Evolutionary conservation across 2,113 vertebrate genomes (phyloP), one percentile per base, ranked within the genome.

Genomic region (Varanus komodoensis): DNA sequence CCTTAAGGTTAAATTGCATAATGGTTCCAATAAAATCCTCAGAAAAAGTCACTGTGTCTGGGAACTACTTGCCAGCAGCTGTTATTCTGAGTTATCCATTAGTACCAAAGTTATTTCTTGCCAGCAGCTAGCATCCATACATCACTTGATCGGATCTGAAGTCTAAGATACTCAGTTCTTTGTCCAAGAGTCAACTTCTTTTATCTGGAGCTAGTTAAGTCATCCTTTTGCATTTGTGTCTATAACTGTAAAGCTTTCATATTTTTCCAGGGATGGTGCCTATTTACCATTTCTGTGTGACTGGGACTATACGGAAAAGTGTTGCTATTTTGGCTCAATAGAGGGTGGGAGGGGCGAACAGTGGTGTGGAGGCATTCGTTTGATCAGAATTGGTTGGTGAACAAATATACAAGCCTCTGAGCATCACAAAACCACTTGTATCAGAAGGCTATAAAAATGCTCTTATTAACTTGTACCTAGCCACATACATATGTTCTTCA

Each of bases 41-140:
- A 91, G 78, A 50, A 91, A 85, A 94, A 96, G 92, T 88, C 87
- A 67, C 84, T 3, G 44, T 69, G 90, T 94, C 88, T 93, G 93
- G 90, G 34, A 94, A 93, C 87, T 91, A 92, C 84, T 89, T 88
- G 86, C 87, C 91, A 90, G 90, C 90, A 95, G 93, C 80, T 93
- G 88, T 89, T 54, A 92, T 71, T 89, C 88, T 92, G 90, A 89
- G 92, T 87, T 94, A 93, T 84, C 77, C 84, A 83, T 88, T 87
- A 92, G 90, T 48, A 94, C n/a, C 44, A 95, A 87, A 88, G 38
- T 61, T 92, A 89, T 84, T 91, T 92, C 85, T 91, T 89, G 93
- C 92, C 94, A 96, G 93, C 87, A 95, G 93, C 92, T 91, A 94
- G 88, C 89, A 86, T 93, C 87, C 87, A 93, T 92, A 91, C 91